These are phyloP conservation scores for Bombylius discolor DNA, from an alignment of 2,888 invertebrate genomes.

Conservation along the genomic window DNA sequence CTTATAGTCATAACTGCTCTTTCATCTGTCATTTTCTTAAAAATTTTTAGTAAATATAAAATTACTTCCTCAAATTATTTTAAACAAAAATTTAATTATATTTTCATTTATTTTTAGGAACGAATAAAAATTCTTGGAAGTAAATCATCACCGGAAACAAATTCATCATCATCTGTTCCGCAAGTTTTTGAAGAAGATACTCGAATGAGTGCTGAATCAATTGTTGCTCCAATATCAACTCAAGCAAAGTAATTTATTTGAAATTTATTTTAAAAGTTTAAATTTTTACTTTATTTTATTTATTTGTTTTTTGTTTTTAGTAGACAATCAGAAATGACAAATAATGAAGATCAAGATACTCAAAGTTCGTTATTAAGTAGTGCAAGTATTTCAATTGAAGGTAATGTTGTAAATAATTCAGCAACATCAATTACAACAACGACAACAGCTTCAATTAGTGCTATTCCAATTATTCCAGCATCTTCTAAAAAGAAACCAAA, in stretches of 20 bases:
- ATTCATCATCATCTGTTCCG: slow-evolving; percentile 40
- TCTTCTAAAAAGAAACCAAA: slow-evolving; percentile 47
- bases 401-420: slow-evolving; percentile 8
- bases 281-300: neutral
- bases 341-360: slow-evolving; percentile 54
- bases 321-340: slow-evolving; percentile 33
- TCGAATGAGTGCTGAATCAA: slow-evolving; percentile 58
- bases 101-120: slow-evolving; percentile 7
- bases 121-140: slow-evolving; percentile 27
- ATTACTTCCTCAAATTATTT: too few species aligned
- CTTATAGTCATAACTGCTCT: too few species aligned
- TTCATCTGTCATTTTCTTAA: too few species aligned
- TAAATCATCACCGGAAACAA: slow-evolving; percentile 32
- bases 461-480: slow-evolving; percentile 20
- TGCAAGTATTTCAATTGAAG: slow-evolving; percentile 27
- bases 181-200: slow-evolving; percentile 61
- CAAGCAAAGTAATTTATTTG: neutral
- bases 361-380: slow-evolving; percentile 72
- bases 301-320: neutral
- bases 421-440: neutral
- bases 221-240: slow-evolving; percentile 11
- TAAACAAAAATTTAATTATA: too few species aligned
- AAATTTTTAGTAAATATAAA: too few species aligned
- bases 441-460: neutral
- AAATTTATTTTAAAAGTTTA: neutral